A percentile compares a stretch with the other conserved stretches of the same genome.
phyloP scores from a whole-genome alignment of 2,113 vertebrate genomes.

The Picathartes gymnocephalus region DNA sequence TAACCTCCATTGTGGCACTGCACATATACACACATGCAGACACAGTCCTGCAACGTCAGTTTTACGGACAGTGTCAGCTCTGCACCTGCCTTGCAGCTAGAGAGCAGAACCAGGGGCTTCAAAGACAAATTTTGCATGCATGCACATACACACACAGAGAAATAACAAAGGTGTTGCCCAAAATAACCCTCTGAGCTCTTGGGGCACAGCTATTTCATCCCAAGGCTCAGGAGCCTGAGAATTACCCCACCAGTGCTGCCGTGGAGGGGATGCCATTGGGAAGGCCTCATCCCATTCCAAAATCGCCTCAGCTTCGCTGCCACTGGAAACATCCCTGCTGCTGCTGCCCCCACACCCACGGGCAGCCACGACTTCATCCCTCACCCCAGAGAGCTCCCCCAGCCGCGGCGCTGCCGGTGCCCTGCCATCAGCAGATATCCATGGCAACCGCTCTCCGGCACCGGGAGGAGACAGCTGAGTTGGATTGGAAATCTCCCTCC shows the following conservation, averaged over 20 bases:
- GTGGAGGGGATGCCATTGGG: no score
- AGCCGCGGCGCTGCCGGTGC: conserved; percentile 68
- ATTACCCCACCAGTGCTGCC: neutral
- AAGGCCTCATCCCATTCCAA: neutral
- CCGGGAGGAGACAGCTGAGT: conserved; percentile 83
- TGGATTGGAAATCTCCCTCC: conserved; percentile 85
- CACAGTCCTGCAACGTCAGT: neutral
- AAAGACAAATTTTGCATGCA: neutral
- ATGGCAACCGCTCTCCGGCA: conserved; percentile 93
- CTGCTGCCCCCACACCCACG: conserved; percentile 70
- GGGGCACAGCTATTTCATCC: neutral
- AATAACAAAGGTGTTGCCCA: neutral
- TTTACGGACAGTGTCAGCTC: neutral
- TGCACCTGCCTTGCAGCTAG: neutral
- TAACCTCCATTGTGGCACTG: neutral
- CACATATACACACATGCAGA: neutral
- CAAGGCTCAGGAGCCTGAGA: neutral
- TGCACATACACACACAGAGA: fast-evolving
- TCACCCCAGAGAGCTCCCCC: conserved; percentile 76
- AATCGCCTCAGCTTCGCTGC: conserved; percentile 37
- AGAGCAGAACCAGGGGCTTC: neutral
- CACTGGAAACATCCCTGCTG: conserved; percentile 50
- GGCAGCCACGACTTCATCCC: conserved; percentile 70
- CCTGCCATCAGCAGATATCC: conserved; percentile 93
- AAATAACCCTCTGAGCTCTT: neutral